Base-by-base conservation (phyloP, 2,113 vertebrate genomes). In the Spheniscus mendiculus region DNA sequence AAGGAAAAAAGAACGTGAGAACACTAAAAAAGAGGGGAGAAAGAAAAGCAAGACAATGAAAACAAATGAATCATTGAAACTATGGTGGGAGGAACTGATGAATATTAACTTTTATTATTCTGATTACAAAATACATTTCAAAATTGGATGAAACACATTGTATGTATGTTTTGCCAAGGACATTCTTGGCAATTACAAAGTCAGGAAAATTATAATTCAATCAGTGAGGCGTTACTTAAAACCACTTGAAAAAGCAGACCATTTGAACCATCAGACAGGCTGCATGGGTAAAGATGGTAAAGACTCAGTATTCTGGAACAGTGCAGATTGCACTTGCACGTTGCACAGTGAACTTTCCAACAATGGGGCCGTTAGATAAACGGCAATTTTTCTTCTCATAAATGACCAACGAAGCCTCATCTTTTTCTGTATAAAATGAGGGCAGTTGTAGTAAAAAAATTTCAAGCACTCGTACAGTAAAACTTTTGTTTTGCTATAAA, bases 51-150 rank as follows among this genome's bases (percentile, higher is more conserved):
- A 90, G 55, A 87, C 84, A 90, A 90, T 58, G 70, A 90, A 93
- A 97, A 83, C 55, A 85, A 92, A 91, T 18, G 66, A 95, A 88
- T 73, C 0, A 19, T 72, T 97, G 62, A 91, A 96, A 97, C 71
- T 66, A 65, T 56, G 85, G 66, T 95, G 92, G 89, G 96, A 96
- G 91, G 87, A 94, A 95, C 95, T 76, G 82, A 96, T 76, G 81
- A 96, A 96, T 94, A 96, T 90, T 93, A 96, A 87, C 78, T 90
- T 97, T 67, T 94, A 93, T 97, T 93, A 94, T 96, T 95, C 10
- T 6, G 87, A 97, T 97, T 97, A 93, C 95, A 94, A 97, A 95
- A 95, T 85, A 91, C n/a, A 69, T 91, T 97, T 95, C 92, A 94
- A 94, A 97, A 90, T 72, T 91, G 87, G 87, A 96, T 80, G 87